Evolutionary conservation across 2,888 invertebrate genomes (phyloP), one percentile per base, ranked within the genome.

Genomic region (Drosophila sordidapex): DNA sequence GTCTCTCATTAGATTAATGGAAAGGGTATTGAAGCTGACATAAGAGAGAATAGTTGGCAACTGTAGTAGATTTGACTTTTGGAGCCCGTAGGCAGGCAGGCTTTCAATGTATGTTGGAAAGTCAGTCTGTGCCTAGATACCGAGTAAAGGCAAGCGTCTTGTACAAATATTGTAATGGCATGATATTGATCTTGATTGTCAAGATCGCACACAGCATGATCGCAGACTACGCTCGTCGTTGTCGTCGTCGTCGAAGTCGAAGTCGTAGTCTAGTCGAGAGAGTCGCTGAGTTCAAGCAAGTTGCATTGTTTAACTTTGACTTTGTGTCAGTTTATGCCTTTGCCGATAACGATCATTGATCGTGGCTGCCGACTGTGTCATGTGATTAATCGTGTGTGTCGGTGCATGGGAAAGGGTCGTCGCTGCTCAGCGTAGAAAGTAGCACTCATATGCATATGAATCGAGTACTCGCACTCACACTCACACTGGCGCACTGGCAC

Each of bases 151-250:
- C 77, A 79, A 80, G 78, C 71, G 84, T 69, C 89, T 87, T 89
- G 87, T 82, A 89, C 89, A 80, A 80, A 80, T 81, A 84, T 85
- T 89, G 85, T 87, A 87, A 82, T 78, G 80, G 87, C 76, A 52
- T 73, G 86, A 87, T 87, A 89, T 79, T 83, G 88, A 87, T 87
- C 87, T 89, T 87, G 88, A 87, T 89, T 82, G 86, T 76, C 72
- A 87, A 87, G 85, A 89, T 86, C 89, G 89, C 85, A 89, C 89
- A 89, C 82, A 87, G 82, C 89, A 78, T 83, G 85, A 76, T 81
- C 89, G 60, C 33, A 49, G 70, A 56, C 62, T 57, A 38, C 53
- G 57, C 51, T 60, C 60, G 43, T 54, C 38, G 61, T 71, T 33
- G 65, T 62, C 43, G 71, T 79, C 69, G 25, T 51, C 31, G 31